These are phyloP conservation scores for Apteryx mantelli DNA, from an alignment of 2,113 vertebrate species.

Conservation along the genomic window DNA sequence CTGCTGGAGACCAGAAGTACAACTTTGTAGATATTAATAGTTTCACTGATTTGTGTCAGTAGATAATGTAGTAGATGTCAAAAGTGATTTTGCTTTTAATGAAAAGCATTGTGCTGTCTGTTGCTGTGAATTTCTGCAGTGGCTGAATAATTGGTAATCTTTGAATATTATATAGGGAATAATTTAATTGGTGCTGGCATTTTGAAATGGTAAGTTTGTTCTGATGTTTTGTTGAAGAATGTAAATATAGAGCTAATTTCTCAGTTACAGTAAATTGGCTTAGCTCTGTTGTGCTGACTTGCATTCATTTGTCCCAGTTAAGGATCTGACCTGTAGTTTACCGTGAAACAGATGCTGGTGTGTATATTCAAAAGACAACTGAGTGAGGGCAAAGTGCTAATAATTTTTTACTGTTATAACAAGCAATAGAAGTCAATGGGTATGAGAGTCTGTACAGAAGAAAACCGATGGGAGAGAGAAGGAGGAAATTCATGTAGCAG, in stretches of 20 bases:
- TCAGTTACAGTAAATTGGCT: slow-evolving; percentile 19
- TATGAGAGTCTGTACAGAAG: neutral
- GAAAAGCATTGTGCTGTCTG: neutral
- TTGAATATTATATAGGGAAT: slow-evolving; percentile 4
- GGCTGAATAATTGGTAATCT: neutral
- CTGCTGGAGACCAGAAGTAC: neutral
- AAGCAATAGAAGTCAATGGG: neutral
- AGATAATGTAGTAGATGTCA: neutral
- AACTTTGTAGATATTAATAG: neutral
- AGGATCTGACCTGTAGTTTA: neutral
- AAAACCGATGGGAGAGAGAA: neutral
- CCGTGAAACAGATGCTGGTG: slow-evolving; percentile 8
- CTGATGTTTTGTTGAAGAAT: neutral
- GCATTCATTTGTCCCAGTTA: slow-evolving; percentile 1
- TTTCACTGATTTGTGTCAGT: neutral
- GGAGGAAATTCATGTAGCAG: neutral
- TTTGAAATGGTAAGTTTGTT: slow-evolving; percentile 35
- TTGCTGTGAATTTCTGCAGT: slow-evolving; percentile 17
- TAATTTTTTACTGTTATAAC: neutral
- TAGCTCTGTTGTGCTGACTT: neutral
- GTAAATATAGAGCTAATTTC: neutral
- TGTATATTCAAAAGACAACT: neutral
- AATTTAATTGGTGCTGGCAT: neutral
- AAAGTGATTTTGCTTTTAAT: slow-evolving; percentile 15
- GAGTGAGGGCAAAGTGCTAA: neutral